Percentiles rank a stretch among this genome's conserved stretches.
Conservation (phyloP, 2,888 invertebrate species). For the Oithona nana region DNA sequence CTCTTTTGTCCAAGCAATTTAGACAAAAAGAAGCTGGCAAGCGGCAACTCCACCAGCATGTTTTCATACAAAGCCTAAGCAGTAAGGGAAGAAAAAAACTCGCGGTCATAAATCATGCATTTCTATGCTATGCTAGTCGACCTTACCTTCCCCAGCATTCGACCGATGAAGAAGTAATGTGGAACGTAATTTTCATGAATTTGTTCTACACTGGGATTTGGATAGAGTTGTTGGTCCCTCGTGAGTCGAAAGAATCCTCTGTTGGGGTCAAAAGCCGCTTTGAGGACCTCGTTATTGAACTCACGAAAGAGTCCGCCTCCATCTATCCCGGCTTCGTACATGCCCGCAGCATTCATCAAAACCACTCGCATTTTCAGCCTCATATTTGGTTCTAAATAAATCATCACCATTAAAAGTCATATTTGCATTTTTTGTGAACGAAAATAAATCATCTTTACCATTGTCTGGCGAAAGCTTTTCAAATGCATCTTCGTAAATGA, state of each 20-base stretch:
- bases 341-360: constrained; percentile 68
- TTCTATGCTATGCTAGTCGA: constrained; percentile 28
- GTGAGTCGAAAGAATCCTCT: constrained; percentile 77
- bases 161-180: constrained; percentile 85
- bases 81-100: constrained; percentile 20
- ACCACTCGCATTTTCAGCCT: constrained; percentile 68
- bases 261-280: constrained; percentile 90
- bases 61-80: constrained; percentile 76
- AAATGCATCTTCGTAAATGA: constrained; percentile 95
- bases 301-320: constrained; percentile 93
- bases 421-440: no score
- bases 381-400: constrained; percentile 54
- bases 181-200: constrained; percentile 64
- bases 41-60: constrained; percentile 74
- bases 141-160: constrained; percentile 61
- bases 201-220: constrained; percentile 76
- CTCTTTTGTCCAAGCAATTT: constrained; percentile 58
- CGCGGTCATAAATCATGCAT: background rate
- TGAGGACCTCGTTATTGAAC: constrained; percentile 76
- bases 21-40: constrained; percentile 87
- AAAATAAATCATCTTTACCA: constrained; percentile 39
- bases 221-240: constrained; percentile 67
- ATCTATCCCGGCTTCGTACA: constrained; percentile 90
- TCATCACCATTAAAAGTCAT: background rate
- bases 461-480: constrained; percentile 76